These are phyloP conservation scores for Pterobdella sp. DNA, from an alignment of 2,888 invertebrate genomes.

Conservation along the genomic window DNA sequence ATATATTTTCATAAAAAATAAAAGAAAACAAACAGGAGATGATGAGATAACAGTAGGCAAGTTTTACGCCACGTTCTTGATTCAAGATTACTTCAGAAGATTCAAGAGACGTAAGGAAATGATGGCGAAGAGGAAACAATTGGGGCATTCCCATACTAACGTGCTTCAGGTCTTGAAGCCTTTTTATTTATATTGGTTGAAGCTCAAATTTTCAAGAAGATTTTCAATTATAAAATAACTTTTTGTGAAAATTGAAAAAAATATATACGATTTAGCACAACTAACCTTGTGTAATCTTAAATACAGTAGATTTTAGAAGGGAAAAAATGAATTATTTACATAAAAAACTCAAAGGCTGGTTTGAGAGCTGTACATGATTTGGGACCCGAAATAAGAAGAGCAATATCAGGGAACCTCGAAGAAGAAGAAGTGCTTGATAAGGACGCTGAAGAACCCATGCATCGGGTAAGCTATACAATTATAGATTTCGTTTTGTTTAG, in stretches of 20 bases:
- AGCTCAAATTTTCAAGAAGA: not conserved
- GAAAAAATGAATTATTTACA: too few species aligned
- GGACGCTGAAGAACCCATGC: constrained; percentile 77
- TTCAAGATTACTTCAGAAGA: constrained; percentile 96
- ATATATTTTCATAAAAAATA: too few species aligned
- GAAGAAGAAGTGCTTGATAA: constrained; percentile 63
- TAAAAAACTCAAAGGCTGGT: constrained; percentile 75
- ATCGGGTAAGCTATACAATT: constrained; percentile 65
- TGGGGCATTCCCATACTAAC: constrained; percentile 62
- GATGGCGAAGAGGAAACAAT: constrained; percentile 47
- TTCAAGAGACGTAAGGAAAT: constrained; percentile 80
- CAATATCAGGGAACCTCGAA: constrained; percentile 94
- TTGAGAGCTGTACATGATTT: constrained; percentile 92
- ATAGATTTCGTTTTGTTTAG: too few species aligned
- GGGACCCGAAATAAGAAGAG: constrained; percentile 91
- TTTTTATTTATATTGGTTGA: not conserved
- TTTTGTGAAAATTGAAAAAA: not conserved
- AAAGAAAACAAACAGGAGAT: constrained; percentile 61
- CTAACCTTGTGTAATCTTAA: not conserved
- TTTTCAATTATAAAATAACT: not conserved
- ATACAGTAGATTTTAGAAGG: too few species aligned
- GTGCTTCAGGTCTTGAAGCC: constrained; percentile 64
- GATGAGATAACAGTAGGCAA: constrained; percentile 99
- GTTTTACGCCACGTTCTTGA: constrained; percentile 99
- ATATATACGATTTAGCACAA: not conserved